phyloP scores from a whole-genome alignment of 2,797 vertebrate species.

The Menidia menidia region DNA sequence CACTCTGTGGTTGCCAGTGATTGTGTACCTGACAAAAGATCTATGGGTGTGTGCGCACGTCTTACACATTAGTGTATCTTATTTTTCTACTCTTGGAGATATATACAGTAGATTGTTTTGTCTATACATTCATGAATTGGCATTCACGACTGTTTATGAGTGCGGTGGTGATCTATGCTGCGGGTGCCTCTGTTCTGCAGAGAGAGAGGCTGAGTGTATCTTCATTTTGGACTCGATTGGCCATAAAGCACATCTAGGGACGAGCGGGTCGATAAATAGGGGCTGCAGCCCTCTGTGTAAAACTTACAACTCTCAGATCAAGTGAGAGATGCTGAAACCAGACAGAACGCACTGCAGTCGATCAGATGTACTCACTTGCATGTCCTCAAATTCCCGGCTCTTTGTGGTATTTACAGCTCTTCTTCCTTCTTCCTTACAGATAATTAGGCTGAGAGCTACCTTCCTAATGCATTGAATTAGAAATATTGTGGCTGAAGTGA shows the following conservation, averaged over 20 bases:
- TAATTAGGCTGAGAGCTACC: conserved; percentile 67
- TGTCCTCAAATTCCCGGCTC: conserved; percentile 44
- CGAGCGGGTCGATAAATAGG: conserved; percentile 66
- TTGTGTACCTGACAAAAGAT: not conserved
- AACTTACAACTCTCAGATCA: conserved; percentile 74
- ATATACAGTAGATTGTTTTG: conserved; percentile 3
- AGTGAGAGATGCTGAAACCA: conserved; percentile 35
- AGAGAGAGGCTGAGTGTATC: not conserved
- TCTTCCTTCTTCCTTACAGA: conserved; percentile 70
- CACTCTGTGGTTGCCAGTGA: not conserved
- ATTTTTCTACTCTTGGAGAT: conserved; percentile 9
- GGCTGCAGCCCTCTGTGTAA: conserved; percentile 67
- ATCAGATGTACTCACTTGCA: conserved; percentile 47
- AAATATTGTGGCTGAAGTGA: not conserved
- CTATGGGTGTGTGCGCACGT: conserved; percentile 8
- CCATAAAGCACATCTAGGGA: conserved; percentile 64
- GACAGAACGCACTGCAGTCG: conserved; percentile 36
- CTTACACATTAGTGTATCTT: not conserved
- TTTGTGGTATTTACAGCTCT: conserved; percentile 75
- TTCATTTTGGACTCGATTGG: conserved; percentile 26
- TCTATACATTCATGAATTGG: conserved; percentile 9
- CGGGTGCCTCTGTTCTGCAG: conserved; percentile 6
- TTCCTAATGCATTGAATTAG: conserved; percentile 62
- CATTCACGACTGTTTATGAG: conserved; percentile 2
- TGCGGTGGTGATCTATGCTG: not conserved